Evolutionary conservation across 2,113 vertebrate genomes (phyloP).

Genomic region (Tetrao urogallus): DNA sequence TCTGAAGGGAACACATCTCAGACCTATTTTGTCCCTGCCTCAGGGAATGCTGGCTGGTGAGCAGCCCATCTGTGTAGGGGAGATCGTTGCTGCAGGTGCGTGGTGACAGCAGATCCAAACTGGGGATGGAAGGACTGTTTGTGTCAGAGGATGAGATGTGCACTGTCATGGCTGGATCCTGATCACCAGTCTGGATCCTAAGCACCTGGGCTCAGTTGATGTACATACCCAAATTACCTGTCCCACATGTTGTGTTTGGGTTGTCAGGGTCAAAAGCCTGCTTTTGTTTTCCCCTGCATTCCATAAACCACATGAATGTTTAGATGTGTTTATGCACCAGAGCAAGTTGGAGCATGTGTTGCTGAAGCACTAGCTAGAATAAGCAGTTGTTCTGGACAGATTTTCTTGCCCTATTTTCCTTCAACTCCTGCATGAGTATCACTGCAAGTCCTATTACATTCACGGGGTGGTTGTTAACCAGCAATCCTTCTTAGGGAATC

Average conservation of each 20-base stretch:
- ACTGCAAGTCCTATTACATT: not conserved
- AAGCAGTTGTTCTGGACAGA: not conserved
- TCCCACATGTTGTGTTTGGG: not conserved
- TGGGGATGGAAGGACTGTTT: not conserved
- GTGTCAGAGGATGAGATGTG: not conserved
- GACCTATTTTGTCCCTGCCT: not conserved
- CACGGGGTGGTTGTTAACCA: not conserved
- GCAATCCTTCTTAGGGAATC: not conserved
- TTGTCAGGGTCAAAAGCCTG: not conserved
- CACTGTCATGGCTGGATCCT: not conserved
- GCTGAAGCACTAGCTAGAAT: not conserved
- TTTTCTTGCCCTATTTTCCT: not conserved
- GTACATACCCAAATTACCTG: not conserved
- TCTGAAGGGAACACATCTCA: not conserved
- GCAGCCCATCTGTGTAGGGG: fast-evolving
- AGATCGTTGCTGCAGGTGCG: not conserved
- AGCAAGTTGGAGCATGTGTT: not conserved
- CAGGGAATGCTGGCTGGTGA: not conserved
- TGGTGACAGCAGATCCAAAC: not conserved
- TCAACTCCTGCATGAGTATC: not conserved
- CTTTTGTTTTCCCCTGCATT: not conserved
- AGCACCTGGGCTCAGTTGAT: not conserved
- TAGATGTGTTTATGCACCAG: not conserved
- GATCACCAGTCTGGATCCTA: not conserved
- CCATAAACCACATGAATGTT: not conserved